A percentile compares a stretch with the other conserved stretches of the same genome.
Conservation (phyloP, 2,113 vertebrate species). For the Brachirus orientalis region DNA sequence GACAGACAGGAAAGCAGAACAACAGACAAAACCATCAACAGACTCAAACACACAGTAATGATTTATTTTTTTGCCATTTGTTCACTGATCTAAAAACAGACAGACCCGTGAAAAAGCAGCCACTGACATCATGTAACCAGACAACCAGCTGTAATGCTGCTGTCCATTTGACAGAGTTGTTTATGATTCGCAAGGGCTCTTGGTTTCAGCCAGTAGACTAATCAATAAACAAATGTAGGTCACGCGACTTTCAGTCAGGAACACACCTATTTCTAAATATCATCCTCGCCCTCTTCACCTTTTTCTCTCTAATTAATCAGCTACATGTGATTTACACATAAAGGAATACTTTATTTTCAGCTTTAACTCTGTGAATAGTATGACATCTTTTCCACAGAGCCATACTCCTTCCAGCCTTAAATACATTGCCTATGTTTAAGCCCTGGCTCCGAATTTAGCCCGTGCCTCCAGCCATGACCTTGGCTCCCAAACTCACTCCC, state of each 20-base stretch:
- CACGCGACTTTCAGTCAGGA: constrained; percentile 56
- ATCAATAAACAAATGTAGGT: constrained; percentile 74
- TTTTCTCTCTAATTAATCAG: constrained; percentile 32
- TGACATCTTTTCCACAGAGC: constrained; percentile 29
- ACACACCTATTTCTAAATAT: constrained; percentile 53
- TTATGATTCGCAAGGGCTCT: constrained; percentile 46
- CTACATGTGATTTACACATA: constrained; percentile 23
- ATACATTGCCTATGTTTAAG: constrained; percentile 35
- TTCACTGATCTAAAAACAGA: constrained; percentile 70
- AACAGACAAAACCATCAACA: constrained; percentile 40
- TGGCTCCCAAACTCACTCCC: constrained; percentile 16
- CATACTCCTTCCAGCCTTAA: constrained; percentile 27
- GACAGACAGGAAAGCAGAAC: constrained; percentile 1
- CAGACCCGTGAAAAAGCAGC: constrained; percentile 18
- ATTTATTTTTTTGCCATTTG: constrained; percentile 10
- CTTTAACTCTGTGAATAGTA: constrained; percentile 10
- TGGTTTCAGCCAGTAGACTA: constrained; percentile 43
- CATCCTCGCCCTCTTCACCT: constrained; percentile 13
- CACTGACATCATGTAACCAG: constrained; percentile 29
- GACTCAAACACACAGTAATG: constrained; percentile 25
- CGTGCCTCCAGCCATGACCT: constrained; percentile 27
- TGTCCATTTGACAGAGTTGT: constrained; percentile 49
- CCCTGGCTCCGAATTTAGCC: constrained; percentile 40
- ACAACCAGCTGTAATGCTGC: constrained; percentile 44
- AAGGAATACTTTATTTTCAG: constrained; percentile 18